Evolutionary conservation across 1,140 invertebrate species (phyloP), one percentile per base, ranked within the genome.

Genomic region (Brachionus sp.): DNA sequence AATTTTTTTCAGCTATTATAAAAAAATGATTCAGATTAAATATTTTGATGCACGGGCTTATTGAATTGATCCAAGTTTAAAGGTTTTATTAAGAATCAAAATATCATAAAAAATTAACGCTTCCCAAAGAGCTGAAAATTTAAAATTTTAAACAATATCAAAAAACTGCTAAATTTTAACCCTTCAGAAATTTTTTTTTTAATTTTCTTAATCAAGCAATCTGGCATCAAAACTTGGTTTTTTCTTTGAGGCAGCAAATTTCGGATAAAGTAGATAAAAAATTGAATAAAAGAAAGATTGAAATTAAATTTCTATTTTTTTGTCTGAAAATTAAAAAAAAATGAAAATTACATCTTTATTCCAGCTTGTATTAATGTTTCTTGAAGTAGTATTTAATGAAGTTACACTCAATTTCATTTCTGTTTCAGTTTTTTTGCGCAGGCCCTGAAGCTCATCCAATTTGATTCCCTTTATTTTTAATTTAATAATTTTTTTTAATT

Each of bases 401-500:
- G 91, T 86, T 37, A 90, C 84, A 84, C 90, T 86, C 75, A 91
- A 85, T 77, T 88, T 86, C 23, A 89, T 82, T 37, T 86, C 86
- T 5, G 88, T 88, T 85, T 91, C 90, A 70, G 90, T 85, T 84
- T 91, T 90, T 84, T 91, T 92, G 83, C 90, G 90, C 19, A 93
- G 88, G 0, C 93, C 93, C 86, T 90, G 90, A 42, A 93, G 91
- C 86, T 93, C 91, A 88, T 94, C 93, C 85, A 95, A 90, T 84
- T 89, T 89, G 7, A 86, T 88, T 82, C 90, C 90, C 91, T 92
- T 82, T 12, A 84, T 86, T 25, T 42, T 62, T 77, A 46, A 73
- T 6, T n/a, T 44, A 62, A 42, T 64, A 13, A 44, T 83, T 82
- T 10, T 77, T 12, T 50, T 77, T 10, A n/a, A 23, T 35, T 57